phyloP scores from a whole-genome alignment of 2,888 invertebrate species.

The Argyresthia albistria region DNA sequence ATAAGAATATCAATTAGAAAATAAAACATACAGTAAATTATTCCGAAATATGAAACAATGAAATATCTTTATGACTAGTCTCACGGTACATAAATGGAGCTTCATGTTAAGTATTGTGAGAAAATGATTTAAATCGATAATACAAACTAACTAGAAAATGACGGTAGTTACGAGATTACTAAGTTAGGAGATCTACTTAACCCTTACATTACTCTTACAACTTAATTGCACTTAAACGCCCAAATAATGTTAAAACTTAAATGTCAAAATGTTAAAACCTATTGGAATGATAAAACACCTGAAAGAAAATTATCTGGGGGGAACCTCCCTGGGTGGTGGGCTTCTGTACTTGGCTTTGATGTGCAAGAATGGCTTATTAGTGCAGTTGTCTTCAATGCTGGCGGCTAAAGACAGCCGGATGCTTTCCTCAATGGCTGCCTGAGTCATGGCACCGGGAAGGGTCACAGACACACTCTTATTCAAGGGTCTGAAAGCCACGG shows the following conservation, averaged over 20 bases:
- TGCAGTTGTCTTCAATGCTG: constrained; percentile 38
- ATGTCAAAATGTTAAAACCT: constrained; percentile 31
- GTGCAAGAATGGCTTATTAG: constrained; percentile 75
- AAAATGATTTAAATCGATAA: not conserved
- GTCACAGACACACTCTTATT: constrained; percentile 35
- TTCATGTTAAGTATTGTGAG: not conserved
- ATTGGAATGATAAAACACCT: constrained; percentile 36
- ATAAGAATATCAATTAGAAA: too few species aligned
- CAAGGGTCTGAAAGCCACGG: constrained; percentile 31
- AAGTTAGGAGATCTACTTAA: constrained; percentile 45
- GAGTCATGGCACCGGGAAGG: constrained; percentile 41
- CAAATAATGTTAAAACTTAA: not conserved
- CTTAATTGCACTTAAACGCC: constrained; percentile 7
- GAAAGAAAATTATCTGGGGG: constrained; percentile 59
- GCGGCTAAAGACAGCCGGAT: constrained; percentile 55
- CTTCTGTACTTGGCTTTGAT: constrained; percentile 82
- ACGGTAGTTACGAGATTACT: constrained; percentile 33
- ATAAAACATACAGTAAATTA: constrained; percentile 1
- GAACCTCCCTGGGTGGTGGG: constrained; percentile 74
- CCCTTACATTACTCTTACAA: constrained; percentile 18
- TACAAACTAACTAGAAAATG: not conserved
- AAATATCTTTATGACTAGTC: constrained; percentile 43
- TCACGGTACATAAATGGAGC: constrained; percentile 20
- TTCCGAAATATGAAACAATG: not conserved
- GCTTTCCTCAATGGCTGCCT: constrained; percentile 64